Evolutionary conservation across 2,113 vertebrate genomes (phyloP).

Genomic region (Pelodiscus sinensis): DNA sequence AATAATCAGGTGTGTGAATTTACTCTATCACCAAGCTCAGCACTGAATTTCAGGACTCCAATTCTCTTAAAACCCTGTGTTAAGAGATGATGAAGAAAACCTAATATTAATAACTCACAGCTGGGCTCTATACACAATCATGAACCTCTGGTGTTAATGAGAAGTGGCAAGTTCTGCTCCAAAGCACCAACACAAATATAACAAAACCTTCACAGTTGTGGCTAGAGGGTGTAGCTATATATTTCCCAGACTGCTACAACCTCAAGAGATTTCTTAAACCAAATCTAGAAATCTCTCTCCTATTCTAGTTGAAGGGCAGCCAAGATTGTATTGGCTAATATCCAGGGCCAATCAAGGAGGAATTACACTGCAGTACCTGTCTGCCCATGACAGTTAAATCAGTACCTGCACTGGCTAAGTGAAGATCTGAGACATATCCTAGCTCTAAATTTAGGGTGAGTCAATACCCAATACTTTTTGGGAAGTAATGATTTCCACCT

Average conservation of each 20-base stretch:
- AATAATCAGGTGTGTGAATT: background rate
- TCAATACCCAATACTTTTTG: background rate
- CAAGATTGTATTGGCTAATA: accelerated
- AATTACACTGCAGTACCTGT: background rate
- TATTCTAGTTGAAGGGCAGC: background rate
- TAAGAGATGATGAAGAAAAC: background rate
- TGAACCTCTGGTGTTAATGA: accelerated
- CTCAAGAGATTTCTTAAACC: accelerated
- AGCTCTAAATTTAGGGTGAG: accelerated
- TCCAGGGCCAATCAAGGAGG: background rate
- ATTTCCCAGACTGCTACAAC: accelerated
- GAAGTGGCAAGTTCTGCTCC: background rate
- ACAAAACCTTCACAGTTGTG: accelerated
- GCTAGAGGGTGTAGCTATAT: background rate
- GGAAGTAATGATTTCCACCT: background rate
- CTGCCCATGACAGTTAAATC: background rate
- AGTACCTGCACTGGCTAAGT: accelerated
- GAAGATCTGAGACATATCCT: background rate
- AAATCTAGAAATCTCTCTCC: background rate
- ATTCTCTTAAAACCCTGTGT: background rate
- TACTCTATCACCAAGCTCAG: background rate
- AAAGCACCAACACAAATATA: background rate
- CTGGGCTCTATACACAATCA: accelerated
- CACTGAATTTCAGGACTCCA: background rate
- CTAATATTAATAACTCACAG: accelerated